Evolutionary conservation across 2,113 vertebrate genomes (phyloP).

Genomic region (Ciconia stormi): DNA sequence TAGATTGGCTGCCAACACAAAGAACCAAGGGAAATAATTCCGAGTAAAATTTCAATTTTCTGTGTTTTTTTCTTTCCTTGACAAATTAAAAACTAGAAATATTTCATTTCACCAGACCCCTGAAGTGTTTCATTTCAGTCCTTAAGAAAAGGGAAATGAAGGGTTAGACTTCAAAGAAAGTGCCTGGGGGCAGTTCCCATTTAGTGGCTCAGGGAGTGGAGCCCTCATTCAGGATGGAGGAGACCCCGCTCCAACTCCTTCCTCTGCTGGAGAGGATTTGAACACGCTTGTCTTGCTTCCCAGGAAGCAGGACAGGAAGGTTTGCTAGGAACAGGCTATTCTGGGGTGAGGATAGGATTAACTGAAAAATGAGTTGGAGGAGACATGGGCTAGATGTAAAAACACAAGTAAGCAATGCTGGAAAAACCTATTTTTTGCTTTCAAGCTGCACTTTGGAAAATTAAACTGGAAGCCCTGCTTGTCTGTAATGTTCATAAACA

Average conservation of each 20-base stretch:
- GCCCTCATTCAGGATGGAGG: not conserved
- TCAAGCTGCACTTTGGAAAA: not conserved
- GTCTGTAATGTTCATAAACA: not conserved
- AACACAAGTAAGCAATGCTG: not conserved
- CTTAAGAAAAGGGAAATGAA: slow-evolving; percentile 5
- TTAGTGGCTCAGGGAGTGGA: not conserved
- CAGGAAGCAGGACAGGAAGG: not conserved
- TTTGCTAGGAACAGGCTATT: not conserved
- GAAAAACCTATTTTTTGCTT: not conserved
- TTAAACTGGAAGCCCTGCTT: not conserved
- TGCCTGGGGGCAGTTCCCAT: not conserved
- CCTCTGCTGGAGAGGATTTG: not conserved
- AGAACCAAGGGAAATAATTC: slow-evolving; percentile 8
- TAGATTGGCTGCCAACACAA: not conserved
- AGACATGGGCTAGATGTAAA: not conserved
- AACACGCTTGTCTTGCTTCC: not conserved
- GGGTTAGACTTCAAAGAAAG: not conserved
- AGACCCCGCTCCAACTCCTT: not conserved
- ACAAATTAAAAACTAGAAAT: not conserved
- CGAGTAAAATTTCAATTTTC: not conserved
- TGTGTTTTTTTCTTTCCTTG: not conserved
- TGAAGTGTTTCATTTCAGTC: not conserved
- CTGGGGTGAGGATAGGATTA: not conserved
- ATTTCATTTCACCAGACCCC: not conserved
- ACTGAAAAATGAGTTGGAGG: not conserved